Evolutionary conservation across 2,888 invertebrate genomes (phyloP).

Genomic region (Patella caerulea): DNA sequence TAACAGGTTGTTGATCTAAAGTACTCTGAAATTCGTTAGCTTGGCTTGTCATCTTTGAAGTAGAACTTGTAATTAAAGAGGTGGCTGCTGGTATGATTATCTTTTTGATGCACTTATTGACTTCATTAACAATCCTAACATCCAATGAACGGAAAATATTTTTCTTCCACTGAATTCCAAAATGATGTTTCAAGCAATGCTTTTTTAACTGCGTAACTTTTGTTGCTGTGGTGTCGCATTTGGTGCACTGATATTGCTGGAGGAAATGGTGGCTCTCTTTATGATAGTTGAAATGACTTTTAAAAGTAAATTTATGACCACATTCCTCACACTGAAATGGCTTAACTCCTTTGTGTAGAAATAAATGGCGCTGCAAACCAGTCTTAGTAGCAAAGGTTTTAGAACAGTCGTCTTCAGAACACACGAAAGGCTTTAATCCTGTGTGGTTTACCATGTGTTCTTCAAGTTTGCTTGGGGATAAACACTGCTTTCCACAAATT

Average conservation of each 20-base stretch:
- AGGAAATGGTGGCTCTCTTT: not conserved
- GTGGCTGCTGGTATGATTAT: too few species aligned
- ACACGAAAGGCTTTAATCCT: not conserved
- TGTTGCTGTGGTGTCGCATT: not conserved
- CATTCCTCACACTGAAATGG: not conserved
- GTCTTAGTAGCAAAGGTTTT: not conserved
- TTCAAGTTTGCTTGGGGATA: not conserved
- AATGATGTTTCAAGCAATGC: not conserved
- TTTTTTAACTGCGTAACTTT: not conserved
- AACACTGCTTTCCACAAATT: not conserved
- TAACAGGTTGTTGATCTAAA: too few species aligned
- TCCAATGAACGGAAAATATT: not conserved
- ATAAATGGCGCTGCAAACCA: conserved; percentile 2
- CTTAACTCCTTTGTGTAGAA: not conserved
- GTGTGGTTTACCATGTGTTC: not conserved
- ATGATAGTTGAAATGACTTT: not conserved
- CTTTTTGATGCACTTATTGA: not conserved
- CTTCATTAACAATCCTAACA: not conserved
- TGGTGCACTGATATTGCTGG: not conserved
- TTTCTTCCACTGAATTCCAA: not conserved
- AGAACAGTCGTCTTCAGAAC: not conserved
- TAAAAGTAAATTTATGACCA: not conserved
- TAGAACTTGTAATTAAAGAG: too few species aligned
- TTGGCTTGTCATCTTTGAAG: too few species aligned
- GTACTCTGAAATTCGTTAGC: too few species aligned